phyloP scores from a whole-genome alignment of 2,888 invertebrate genomes.

The Linnaemya vulpina region DNA sequence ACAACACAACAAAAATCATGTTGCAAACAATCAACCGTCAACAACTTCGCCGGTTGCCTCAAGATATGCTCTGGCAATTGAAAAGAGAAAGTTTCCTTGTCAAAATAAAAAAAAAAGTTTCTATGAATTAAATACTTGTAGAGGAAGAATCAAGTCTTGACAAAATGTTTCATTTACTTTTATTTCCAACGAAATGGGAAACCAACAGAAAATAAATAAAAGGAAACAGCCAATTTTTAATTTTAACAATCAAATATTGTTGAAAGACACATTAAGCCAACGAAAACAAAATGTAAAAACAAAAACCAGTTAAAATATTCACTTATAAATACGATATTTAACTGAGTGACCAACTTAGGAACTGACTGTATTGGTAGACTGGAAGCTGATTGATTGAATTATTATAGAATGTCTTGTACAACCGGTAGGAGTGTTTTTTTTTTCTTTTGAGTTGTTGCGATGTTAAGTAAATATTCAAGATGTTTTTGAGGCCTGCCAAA shows the following conservation, averaged over 20 bases:
- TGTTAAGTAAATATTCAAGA: constrained; percentile 19
- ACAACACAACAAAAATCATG: constrained; percentile 9
- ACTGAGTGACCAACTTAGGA: constrained; percentile 47
- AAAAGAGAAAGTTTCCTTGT: constrained; percentile 64
- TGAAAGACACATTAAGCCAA: constrained; percentile 6
- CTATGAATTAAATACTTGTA: constrained; percentile 36
- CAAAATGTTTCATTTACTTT: constrained; percentile 43
- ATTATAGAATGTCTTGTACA: constrained; percentile 4
- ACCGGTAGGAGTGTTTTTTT: constrained; percentile 26
- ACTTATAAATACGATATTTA: constrained; percentile 8
- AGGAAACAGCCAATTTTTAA: constrained; percentile 37
- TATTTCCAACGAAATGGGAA: not conserved
- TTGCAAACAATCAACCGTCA: constrained; percentile 22
- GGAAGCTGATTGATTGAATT: constrained; percentile 16
- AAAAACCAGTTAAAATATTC: constrained; percentile 39
- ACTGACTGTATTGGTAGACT: not conserved
- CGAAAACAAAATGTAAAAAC: constrained; percentile 5
- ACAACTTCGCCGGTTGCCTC: constrained; percentile 15
- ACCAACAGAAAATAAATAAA: constrained; percentile 28
- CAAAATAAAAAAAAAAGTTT: constrained; percentile 11
- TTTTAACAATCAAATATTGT: constrained; percentile 42
- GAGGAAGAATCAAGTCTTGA: constrained; percentile 42
- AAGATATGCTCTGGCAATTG: constrained; percentile 47
- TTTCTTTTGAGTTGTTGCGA: not conserved
- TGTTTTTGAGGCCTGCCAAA: constrained; percentile 2